Evolutionary conservation across 1,140 invertebrate genomes (phyloP), one percentile per base, ranked within the genome.

Genomic region (Diprion similis): DNA sequence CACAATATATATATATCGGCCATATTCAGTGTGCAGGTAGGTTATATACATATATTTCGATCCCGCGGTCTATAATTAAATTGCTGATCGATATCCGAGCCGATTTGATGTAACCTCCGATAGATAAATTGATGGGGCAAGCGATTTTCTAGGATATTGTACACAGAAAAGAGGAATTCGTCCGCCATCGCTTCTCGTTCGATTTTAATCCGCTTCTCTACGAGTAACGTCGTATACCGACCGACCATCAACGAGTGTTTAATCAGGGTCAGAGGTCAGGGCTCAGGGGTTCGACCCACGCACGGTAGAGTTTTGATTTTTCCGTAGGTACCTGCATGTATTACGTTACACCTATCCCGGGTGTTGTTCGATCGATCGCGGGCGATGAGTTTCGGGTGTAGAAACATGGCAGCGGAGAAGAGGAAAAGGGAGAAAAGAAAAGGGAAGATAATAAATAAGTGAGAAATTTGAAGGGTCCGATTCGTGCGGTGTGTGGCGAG

Each of bases 341-440:
- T n/a, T n/a, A n/a, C 24, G 24, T 37, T 37, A 37, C 24, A 37
- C 24, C 24, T 37, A 37, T 37, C 24, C 24, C 24, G 24, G 24
- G 24, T 37, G 24, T 37, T 37, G 24, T 37, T 37, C 24, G 24
- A 37, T 37, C 24, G 24, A 37, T 37, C 24, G 24, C 24, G 24
- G 2, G 24, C 24, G 24, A 37, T 37, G 6, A 37, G 24, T 37
- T 37, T 37, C 24, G 24, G 24, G 6, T 6, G 24, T 37, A 37
- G 24, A 37, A 37, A 46, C 48, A 70, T 15, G 71, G 76, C 67
- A 47, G 73, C 68, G 73, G 68, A 68, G 18, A 24, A 46, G 45
- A 47, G 47, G 37, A 47, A 72, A 59, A 0, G 47, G 13, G 66
- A 67, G 66, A n/a, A 65, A 64, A 74, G 65, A 37, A 72, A 71